Evolutionary conservation across 2,888 invertebrate species (phyloP).

Genomic region (Melieria crassipennis): DNA sequence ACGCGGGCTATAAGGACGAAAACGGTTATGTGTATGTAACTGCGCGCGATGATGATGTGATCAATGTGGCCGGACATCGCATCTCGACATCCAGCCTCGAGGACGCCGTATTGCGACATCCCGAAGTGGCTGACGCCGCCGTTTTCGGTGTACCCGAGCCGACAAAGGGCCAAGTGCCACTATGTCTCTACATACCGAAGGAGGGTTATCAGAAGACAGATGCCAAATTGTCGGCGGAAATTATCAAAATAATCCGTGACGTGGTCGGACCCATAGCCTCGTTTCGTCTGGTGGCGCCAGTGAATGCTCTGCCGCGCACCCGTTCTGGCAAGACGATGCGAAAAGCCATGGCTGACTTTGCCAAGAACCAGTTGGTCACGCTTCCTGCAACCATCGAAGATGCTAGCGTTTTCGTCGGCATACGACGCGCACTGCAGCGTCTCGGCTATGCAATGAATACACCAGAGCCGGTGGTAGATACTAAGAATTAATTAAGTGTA

Average conservation of each 20-base stretch:
- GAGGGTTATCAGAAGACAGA: constrained; percentile 57
- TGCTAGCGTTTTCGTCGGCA: constrained; percentile 80
- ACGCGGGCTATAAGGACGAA: constrained; percentile 87
- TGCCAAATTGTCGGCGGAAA: constrained; percentile 62
- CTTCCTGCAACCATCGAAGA: constrained; percentile 91
- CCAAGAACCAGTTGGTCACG: constrained; percentile 80
- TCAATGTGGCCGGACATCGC: constrained; percentile 94
- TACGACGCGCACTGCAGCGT: constrained; percentile 79
- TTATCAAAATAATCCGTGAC: constrained; percentile 63
- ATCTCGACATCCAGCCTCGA: constrained; percentile 90
- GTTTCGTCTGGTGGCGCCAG: constrained; percentile 81
- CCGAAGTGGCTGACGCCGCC: constrained; percentile 84
- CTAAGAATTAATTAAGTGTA: constrained; percentile 35
- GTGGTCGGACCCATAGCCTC: constrained; percentile 81
- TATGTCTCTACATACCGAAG: constrained; percentile 85
- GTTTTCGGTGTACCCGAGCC: constrained; percentile 91
- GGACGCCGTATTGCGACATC: constrained; percentile 88
- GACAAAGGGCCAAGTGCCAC: constrained; percentile 90
- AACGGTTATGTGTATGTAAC: constrained; percentile 89
- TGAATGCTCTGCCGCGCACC: constrained; percentile 85
- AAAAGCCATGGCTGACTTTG: constrained; percentile 86
- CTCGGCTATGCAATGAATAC: constrained; percentile 79
- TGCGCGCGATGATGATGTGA: constrained; percentile 90
- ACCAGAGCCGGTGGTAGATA: constrained; percentile 70
- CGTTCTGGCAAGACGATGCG: constrained; percentile 81